phyloP scores from a whole-genome alignment of 2,888 invertebrate species.

The Conops quadrifasciatus region DNA sequence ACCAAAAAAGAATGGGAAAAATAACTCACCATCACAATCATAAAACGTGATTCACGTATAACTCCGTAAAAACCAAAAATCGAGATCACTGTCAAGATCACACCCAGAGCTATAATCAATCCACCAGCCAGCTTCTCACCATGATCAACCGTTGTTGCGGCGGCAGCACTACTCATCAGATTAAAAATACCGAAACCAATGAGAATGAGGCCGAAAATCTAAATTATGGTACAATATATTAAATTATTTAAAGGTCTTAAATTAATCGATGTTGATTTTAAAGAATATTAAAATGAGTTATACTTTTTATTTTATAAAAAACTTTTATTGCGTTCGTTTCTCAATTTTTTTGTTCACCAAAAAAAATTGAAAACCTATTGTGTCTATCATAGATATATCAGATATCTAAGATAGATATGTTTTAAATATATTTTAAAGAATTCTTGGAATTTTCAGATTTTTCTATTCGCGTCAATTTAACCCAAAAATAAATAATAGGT shows the following conservation, averaged over 20 bases:
- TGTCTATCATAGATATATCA: too few species aligned
- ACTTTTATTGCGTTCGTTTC: background rate
- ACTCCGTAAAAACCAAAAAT: constrained; percentile 57
- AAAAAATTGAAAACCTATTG: too few species aligned
- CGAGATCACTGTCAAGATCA: constrained; percentile 51
- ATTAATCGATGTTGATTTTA: background rate
- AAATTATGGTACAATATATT: too few species aligned
- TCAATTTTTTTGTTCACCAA: too few species aligned
- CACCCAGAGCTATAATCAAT: constrained; percentile 55
- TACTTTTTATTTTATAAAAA: background rate
- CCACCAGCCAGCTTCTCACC: constrained; percentile 58
- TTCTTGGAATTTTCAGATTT: too few species aligned
- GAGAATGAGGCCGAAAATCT: constrained; percentile 55
- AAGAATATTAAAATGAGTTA: background rate
- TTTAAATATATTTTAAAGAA: too few species aligned
- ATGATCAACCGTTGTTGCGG: constrained; percentile 53
- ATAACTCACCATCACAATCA: constrained; percentile 18
- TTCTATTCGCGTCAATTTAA: too few species aligned
- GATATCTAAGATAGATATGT: too few species aligned
- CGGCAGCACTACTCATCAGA: constrained; percentile 51
- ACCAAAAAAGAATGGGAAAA: background rate
- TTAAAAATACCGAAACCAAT: constrained; percentile 58
- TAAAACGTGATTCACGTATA: constrained; percentile 53
- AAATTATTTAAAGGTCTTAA: background rate
- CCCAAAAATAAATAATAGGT: too few species aligned